phyloP scores from a whole-genome alignment of 2,113 vertebrate species.

The Solenodon paradoxus region DNA sequence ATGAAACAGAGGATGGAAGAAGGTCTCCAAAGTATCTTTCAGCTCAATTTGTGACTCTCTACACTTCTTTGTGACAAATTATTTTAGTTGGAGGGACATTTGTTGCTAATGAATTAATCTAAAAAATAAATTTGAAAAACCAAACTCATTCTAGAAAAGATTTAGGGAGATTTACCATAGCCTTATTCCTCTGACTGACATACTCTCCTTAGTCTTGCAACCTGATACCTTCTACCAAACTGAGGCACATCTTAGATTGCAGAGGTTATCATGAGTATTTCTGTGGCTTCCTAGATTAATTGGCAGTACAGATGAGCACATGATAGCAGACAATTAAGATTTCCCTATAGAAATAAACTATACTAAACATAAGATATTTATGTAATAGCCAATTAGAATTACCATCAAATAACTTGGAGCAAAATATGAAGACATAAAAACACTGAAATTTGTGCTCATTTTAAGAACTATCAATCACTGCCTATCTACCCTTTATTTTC shows the following conservation, averaged over 20 bases:
- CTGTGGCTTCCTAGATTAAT: neutral
- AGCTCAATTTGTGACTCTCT: too few species aligned
- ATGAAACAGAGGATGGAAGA: too few species aligned
- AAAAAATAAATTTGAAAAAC: slow-evolving; percentile 4
- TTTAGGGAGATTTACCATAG: neutral
- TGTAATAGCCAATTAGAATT: neutral
- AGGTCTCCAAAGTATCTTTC: too few species aligned
- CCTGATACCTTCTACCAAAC: neutral
- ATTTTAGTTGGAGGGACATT: neutral
- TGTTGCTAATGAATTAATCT: neutral
- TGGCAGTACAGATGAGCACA: neutral
- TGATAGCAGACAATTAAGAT: neutral
- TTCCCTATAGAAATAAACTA: neutral
- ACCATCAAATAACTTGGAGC: neutral
- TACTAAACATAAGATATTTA: neutral
- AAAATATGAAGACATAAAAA: slow-evolving; percentile 16
- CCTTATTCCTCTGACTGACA: neutral
- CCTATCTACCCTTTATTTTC: neutral
- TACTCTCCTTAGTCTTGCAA: too few species aligned
- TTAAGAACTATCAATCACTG: neutral
- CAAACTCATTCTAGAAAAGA: neutral
- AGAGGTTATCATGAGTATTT: neutral
- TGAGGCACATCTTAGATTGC: neutral
- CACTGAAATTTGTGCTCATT: neutral
- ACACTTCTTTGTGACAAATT: too few species aligned